Evolutionary conservation across 2,113 vertebrate genomes (phyloP).

Genomic region (Urocolius indicus): DNA sequence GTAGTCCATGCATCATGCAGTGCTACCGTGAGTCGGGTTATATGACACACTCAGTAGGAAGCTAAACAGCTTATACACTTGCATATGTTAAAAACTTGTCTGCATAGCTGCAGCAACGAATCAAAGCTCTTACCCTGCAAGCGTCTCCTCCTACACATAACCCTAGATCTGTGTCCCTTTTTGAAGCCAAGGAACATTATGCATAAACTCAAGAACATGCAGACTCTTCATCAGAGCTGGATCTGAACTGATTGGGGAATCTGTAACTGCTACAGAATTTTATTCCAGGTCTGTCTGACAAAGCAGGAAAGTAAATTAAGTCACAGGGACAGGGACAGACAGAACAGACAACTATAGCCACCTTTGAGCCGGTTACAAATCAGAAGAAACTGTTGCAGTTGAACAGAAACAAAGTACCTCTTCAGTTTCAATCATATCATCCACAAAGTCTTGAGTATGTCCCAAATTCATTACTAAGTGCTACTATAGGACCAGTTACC

Average conservation of each 20-base stretch:
- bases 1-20: accelerated
- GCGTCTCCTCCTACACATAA: not conserved
- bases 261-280: not conserved
- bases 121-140: not conserved
- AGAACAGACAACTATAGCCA: not conserved
- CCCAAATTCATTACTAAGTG: not conserved
- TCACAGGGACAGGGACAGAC: not conserved
- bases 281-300: not conserved
- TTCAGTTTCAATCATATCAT: not conserved
- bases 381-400: not conserved
- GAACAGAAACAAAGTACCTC: not conserved
- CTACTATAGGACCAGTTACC: not conserved
- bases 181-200: not conserved
- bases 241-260: not conserved
- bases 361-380: not conserved
- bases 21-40: not conserved
- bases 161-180: not conserved
- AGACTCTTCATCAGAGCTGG: not conserved
- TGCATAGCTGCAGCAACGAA: not conserved
- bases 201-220: not conserved
- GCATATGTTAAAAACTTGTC: not conserved
- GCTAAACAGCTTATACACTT: not conserved
- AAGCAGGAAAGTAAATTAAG: not conserved
- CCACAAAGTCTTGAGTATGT: not conserved
- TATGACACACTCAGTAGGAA: not conserved